A percentile compares a stretch with the other conserved stretches of the same genome.
phyloP scores from a whole-genome alignment of 2,113 vertebrate species.

The Picathartes gymnocephalus region DNA sequence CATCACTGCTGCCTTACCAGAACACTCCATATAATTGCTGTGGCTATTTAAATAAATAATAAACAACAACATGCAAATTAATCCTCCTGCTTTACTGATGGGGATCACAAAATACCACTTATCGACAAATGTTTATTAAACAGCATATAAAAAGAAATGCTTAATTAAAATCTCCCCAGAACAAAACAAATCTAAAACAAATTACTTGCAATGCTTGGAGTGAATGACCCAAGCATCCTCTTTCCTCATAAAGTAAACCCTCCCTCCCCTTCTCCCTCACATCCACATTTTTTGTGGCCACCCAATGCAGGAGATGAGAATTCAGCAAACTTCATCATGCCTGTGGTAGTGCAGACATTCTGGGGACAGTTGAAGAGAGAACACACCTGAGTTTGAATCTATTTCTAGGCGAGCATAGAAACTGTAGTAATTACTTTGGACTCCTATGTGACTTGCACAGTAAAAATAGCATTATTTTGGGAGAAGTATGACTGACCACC shows the following conservation, averaged over 20 bases:
- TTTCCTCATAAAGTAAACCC: neutral
- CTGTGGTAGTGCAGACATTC: neutral
- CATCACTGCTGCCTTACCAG: neutral
- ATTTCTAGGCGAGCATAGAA: neutral
- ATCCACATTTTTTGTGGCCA: neutral
- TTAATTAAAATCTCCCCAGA: slow-evolving; percentile 51
- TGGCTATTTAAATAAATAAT: slow-evolving; percentile 41
- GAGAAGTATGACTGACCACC: neutral
- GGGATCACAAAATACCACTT: slow-evolving; percentile 30
- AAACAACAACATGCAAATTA: slow-evolving; percentile 42
- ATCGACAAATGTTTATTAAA: slow-evolving; percentile 57
- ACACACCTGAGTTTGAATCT: neutral
- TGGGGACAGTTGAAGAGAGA: neutral
- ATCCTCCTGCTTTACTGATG: slow-evolving; percentile 37
- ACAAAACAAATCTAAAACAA: slow-evolving; percentile 50
- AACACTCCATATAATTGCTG: neutral
- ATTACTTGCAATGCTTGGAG: neutral
- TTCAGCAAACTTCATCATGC: neutral
- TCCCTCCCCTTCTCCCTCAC: neutral
- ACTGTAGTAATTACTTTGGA: neutral
- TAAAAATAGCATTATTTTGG: neutral
- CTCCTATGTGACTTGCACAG: neutral
- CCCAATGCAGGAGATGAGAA: neutral
- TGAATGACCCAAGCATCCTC: slow-evolving; percentile 16
- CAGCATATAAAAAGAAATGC: neutral